A percentile compares a stretch with the other conserved stretches of the same genome.
phyloP scores from a whole-genome alignment of 2,888 invertebrate species.

The Acleris laterana region DNA sequence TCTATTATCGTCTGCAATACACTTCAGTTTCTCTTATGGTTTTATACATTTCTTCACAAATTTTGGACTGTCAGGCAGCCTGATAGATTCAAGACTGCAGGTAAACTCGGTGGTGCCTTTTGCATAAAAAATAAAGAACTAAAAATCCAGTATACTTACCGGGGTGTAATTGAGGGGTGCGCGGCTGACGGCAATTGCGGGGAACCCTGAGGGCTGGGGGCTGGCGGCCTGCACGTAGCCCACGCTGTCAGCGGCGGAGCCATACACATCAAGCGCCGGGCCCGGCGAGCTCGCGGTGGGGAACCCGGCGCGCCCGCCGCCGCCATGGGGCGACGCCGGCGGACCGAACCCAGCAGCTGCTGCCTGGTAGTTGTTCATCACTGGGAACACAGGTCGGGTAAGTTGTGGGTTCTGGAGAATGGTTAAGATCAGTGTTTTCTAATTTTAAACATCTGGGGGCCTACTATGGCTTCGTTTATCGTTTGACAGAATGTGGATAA shows the following conservation, averaged over 20 bases:
- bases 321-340: conserved; percentile 92
- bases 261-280: conserved; percentile 96
- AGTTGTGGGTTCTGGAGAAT: neutral
- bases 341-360: conserved; percentile 92
- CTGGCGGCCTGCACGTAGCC: conserved; percentile 98
- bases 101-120: no score
- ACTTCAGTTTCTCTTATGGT: no score
- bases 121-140: no score
- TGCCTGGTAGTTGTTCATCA: conserved; percentile 98
- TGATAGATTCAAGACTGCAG: no score
- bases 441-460: no score
- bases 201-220: conserved; percentile 98
- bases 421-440: no score
- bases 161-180: conserved; percentile 97
- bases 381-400: conserved; percentile 81
- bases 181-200: conserved; percentile 96
- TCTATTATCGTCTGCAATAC: no score
- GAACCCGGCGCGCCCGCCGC: conserved; percentile 90
- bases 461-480: no score
- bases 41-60: no score
- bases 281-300: conserved; percentile 97
- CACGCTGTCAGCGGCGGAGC: conserved; percentile 93
- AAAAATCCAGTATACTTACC: conserved; percentile 82
- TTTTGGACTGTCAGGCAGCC: no score
- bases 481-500: no score